Base-by-base conservation (phyloP, 2,888 invertebrate genomes). In the Cephus rjabovi region DNA sequence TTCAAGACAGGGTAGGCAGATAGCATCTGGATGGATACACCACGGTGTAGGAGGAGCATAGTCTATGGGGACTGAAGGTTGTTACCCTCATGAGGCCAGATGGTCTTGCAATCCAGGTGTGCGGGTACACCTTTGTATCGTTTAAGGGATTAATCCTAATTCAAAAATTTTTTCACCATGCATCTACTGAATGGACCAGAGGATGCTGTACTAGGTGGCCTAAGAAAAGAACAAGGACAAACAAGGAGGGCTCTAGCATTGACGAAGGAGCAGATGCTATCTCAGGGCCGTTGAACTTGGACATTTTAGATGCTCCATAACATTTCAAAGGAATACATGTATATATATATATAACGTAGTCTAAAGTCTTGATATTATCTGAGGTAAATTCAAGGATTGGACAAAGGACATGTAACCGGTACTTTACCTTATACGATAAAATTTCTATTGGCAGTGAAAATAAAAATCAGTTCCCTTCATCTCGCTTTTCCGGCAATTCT, bases 51-150 rank as follows among this genome's bases (percentile, higher is more conserved):
- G 71, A 71, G 71, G 71, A 31, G 33, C 71, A 23, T 71, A 31
- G 31, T 71, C 71, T 34, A 71, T 71, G 34, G 34, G 76, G 73
- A 79, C 56, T 15, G 73, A 75, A 81, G 80, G 79, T 81, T 79
- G 74, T 81, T 80, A 80, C 68, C 78, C 81, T 77, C 23, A 74
- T 73, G 73, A 74, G 71, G 76, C 81, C 80, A 84, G 84, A 82
- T 83, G 83, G 80, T 79, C 79, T 75, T 69, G 74, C n/a, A 76
- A 77, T 81, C 84, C 83, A 85, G 85, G 80, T 85, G 81, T 75
- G 77, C 77, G 23, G 56, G 74, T 77, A 70, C 73, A 40, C 15
- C 15, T 31, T 71, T 74, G 68, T 77, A 78, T 74, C 74, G 79
- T 74, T 75, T 81, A 73, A 77, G 77, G 81, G 78, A 83, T 84